Percentiles rank a stretch among this genome's conserved stretches.
Evolutionary conservation across 2,797 vertebrate genomes (phyloP).

Genomic region (Rhadinocentrus ornatus): DNA sequence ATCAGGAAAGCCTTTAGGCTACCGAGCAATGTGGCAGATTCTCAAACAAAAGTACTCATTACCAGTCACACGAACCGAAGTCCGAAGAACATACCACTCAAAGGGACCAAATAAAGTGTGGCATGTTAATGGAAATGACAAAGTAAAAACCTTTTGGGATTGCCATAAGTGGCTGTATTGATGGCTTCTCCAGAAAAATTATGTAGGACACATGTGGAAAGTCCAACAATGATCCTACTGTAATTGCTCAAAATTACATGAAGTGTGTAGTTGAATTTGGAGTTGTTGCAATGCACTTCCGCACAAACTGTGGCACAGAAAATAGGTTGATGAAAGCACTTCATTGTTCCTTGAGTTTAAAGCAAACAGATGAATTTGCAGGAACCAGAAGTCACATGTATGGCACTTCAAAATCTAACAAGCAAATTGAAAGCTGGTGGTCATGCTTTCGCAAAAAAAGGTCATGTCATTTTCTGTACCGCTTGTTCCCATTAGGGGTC

Average conservation of each 20-base stretch:
- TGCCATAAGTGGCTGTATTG: conserved; percentile 3
- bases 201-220: conserved; percentile 8
- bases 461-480: too few species aligned
- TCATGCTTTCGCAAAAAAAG: conserved; percentile 5
- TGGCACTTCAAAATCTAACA: neutral
- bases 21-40: conserved; percentile 3
- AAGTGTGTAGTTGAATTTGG: too few species aligned
- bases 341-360: neutral
- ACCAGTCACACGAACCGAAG: conserved; percentile 1
- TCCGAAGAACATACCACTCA: neutral
- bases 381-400: conserved; percentile 1
- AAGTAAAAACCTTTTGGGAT: conserved; percentile 2
- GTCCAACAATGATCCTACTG: conserved; percentile 5
- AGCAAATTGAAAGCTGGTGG: conserved; percentile 10
- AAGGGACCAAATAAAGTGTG: conserved; percentile 1
- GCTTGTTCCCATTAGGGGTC: too few species aligned
- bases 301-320: conserved; percentile 6
- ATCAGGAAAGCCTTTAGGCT: neutral
- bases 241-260: too few species aligned
- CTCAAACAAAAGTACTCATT: neutral
- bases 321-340: conserved; percentile 5
- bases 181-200: neutral
- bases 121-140: conserved; percentile 10
- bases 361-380: conserved; percentile 1
- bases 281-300: neutral